Base-by-base conservation (phyloP, 2,888 invertebrate genomes). In the Conomelus anceps region DNA sequence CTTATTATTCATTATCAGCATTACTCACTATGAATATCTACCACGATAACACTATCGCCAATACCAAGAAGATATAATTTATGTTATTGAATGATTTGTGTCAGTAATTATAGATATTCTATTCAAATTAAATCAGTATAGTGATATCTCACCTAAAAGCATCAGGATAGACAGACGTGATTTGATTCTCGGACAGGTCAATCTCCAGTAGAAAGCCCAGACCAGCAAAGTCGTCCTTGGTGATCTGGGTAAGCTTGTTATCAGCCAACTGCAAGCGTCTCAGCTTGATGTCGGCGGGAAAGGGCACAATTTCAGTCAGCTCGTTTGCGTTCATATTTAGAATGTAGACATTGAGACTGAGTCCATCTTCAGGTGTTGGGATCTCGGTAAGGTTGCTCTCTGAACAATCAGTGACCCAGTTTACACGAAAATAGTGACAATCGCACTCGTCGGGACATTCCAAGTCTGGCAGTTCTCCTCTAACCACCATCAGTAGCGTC, bases 401-500 rank as follows among this genome's bases (percentile, higher is more conserved):
- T 0, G 96, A 96, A 92, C 96, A 96, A 92, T 96, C 96, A 0
- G 96, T 96, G 92, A 96, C 96, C 96, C 96, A 96, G 93, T 96
- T 96, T 92, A 96, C 95, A 90, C 96, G 94, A 93, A 96, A 96
- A 93, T 96, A 96, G 94, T 96, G 96, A 92, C 96, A 96, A 92
- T 96, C 96, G 92, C 96, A 96, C 91, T 96, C 96, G 91, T 95
- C 96, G 0, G 96, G 96, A 91, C 96, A 96, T 92, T 96, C 95
- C 92, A 95, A 93, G 86, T 92, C 91, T 3, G 90, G 90, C 13
- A 90, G 87, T 7, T 89, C 88, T 17, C 88, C 90, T 22, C 23
- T 34, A 26, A 88, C 91, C 63, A 29, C 89, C 23, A 88, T 26
- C 23, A 90, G 87, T 4, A 89, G 34, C 22, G 89, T 41, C 22